Conservation (phyloP, 2,888 invertebrate genomes). For the Parelbella ahira region DNA sequence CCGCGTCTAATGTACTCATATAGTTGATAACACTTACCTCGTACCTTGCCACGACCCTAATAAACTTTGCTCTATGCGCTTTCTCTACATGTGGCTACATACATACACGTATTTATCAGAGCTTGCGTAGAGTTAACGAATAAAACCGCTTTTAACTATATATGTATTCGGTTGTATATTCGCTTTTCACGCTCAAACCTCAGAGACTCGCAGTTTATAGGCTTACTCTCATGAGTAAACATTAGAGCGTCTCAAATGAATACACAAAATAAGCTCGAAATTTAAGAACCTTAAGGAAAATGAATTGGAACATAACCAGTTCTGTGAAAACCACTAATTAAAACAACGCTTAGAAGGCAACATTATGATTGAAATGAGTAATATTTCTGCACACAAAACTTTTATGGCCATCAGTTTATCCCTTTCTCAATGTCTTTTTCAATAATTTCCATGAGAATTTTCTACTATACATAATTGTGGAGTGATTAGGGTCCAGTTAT, state of each 20-base stretch:
- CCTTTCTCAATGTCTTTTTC: too few relatives aligned
- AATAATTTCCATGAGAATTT: too few relatives aligned
- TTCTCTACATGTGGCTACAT: too few relatives aligned
- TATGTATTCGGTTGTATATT: conserved; percentile 32
- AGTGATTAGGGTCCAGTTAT: too few relatives aligned
- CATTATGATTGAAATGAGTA: too few relatives aligned
- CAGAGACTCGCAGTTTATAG: conserved; percentile 18
- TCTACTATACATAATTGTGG: too few relatives aligned
- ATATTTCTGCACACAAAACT: too few relatives aligned
- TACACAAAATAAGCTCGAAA: conserved; percentile 16
- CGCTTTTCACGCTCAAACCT: conserved; percentile 13
- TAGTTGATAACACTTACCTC: conserved; percentile 12
- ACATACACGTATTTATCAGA: conserved; percentile 16
- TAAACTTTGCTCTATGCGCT: conserved; percentile 25
- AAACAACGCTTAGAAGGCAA: too few relatives aligned
- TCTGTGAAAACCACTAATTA: conserved; percentile 1
- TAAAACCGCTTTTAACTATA: conserved; percentile 32
- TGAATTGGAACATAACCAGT: conserved; percentile 2
- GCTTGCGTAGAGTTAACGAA: conserved; percentile 25
- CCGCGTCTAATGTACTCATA: background rate
- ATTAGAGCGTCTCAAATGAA: conserved; percentile 15
- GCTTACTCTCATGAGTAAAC: conserved; percentile 20
- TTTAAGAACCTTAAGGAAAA: conserved; percentile 5
- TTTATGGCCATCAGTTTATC: too few relatives aligned
- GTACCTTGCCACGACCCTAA: conserved; percentile 17